Evolutionary conservation across 2,797 vertebrate genomes (phyloP), one percentile per base, ranked within the genome.

Genomic region (Tokudaia tokunoshimensis): DNA sequence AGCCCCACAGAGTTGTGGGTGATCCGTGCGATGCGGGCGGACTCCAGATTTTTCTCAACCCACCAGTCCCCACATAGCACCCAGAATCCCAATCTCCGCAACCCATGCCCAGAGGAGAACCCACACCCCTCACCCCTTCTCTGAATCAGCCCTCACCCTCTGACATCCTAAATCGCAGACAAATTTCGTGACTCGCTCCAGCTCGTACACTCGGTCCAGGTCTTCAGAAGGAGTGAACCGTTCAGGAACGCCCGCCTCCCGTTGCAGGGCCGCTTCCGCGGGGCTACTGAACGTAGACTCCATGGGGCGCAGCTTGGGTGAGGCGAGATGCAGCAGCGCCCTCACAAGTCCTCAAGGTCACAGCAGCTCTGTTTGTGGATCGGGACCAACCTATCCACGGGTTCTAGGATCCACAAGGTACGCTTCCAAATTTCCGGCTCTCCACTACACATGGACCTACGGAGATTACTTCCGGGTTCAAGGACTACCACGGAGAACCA

Each of bases 201-300:
- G 98, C 96, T 99, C 99, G 95, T 99, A 99, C 44, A 98, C 96
- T 44, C 98, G 98, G 3, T 98, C 98, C 0, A 99, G 97, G 86
- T 98, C 96, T 2, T 97, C 97, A 1, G 29, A 55, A 1, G 98
- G 94, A 2, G 98, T 98, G 1, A 59, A 44, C 55, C 34, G 85
- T 0, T 89, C 92, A 0, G 95, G 34, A 2, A 95, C 96, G 1
- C 97, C 98, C 0, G 99, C 91, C 41, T 97, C 96, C 13, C 99
- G 98, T 92, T 98, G 98, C 11, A 99, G 97, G 12, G 98, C 98
- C 0, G 96, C 98, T 96, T 99, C 99, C 11, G 98, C 99, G 93
- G 98, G 98, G 97, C 99, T 99, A 95, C 99, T 99, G 96, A 99
- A 99, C 0, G 98, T 98, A 47, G 98, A 98, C 47, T 98, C 98